These are phyloP conservation scores for Cecropterus lyciades DNA, from an alignment of 1,140 invertebrate genomes.

Conservation along the genomic window DNA sequence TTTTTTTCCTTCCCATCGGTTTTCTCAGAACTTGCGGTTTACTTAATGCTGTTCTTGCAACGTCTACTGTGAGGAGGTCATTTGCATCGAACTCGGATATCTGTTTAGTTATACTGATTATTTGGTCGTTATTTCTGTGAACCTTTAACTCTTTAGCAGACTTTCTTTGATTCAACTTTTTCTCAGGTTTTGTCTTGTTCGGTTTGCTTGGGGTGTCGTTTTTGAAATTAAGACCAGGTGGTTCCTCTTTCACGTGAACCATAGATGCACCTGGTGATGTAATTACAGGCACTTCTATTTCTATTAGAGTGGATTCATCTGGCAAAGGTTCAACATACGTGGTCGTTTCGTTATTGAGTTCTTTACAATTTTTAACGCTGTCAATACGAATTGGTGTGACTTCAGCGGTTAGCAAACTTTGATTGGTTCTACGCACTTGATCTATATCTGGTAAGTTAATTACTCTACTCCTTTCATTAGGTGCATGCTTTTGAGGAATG, in stretches of 20 bases:
- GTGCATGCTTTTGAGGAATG: neutral
- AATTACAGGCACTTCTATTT: neutral
- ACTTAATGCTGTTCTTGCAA: neutral
- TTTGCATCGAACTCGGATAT: slow-evolving; percentile 19
- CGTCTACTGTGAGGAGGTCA: neutral
- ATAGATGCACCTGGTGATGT: neutral
- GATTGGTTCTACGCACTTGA: slow-evolving; percentile 46
- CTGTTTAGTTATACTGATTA: slow-evolving; percentile 13
- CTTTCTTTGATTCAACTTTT: neutral
- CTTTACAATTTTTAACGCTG: slow-evolving; percentile 5
- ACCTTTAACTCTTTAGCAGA: slow-evolving; percentile 8
- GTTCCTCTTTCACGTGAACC: neutral
- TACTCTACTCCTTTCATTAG: slow-evolving; percentile 47
- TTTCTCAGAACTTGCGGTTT: neutral
- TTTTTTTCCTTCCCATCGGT: neutral
- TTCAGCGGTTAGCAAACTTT: slow-evolving; percentile 51
- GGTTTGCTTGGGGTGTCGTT: neutral
- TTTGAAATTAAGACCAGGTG: neutral
- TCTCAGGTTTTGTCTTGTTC: neutral
- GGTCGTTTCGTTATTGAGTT: neutral
- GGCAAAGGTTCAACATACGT: neutral
- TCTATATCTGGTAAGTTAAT: slow-evolving; percentile 51
- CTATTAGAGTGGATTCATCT: neutral
- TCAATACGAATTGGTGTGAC: slow-evolving; percentile 44
- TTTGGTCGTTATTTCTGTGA: slow-evolving; percentile 22